Evolutionary conservation across 2,113 vertebrate species (phyloP), one percentile per base, ranked within the genome.

Genomic region (Atlantisia rogersi): DNA sequence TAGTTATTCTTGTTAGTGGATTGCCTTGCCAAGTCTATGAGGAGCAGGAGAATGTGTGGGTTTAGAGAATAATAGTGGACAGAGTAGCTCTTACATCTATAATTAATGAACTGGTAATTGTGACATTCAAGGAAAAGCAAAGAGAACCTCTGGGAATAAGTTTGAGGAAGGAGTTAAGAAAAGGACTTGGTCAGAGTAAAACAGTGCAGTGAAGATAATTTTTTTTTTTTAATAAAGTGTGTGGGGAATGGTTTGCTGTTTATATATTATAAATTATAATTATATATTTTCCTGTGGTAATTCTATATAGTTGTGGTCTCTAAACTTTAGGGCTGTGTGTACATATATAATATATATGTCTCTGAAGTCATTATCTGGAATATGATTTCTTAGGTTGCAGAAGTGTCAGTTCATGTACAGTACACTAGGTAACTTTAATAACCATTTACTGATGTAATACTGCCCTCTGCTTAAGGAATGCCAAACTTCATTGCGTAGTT

Each of bases 381-480:
- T 67, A 9, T 11, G 18, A 22, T 19, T 74, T 17, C 14, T 42
- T 82, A 16, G 28, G 14, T 12, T 75, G 42, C 59, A 90, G 75
- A 14, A 42, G 67, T 58, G 16, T 29, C 21, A 70, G 74, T 92
- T 94, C 50, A 4, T 31, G 7, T 65, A 9, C 31, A 79, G 26
- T 42, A 50, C n/a, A 55, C 75, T 32, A 60, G 65, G 85, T 78
- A 70, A 95, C 73, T 86, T 90, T 69, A 93, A 85, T 94, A 88
- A 80, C 42, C 28, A 24, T 95, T 94, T 96, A 58, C 89, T 85
- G 82, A 94, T 92, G 77, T 92, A 92, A 92, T 59, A 70, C 93
- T 96, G 92, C 90, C 97, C 91, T 94, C 93, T 93, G 68, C 96
- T 95, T 92, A 95, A 92, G 86, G 69, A 97, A 92, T 86, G 76